Percentiles rank a stretch among this genome's conserved stretches.
Conservation (phyloP, 1,140 invertebrate genomes). For the Limonius californicus region DNA sequence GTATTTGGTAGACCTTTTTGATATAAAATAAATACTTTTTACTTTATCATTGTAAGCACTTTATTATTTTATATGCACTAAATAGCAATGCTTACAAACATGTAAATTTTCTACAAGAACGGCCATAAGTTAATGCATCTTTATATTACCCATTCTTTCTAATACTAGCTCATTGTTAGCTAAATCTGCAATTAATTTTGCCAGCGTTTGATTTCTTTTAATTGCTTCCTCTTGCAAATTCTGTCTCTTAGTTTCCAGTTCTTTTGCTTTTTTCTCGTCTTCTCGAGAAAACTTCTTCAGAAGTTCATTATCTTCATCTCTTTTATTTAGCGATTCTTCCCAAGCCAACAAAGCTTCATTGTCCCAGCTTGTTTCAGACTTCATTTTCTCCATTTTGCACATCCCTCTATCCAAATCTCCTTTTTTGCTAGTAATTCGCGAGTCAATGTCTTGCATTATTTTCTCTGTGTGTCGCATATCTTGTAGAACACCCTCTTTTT, state of each 20-base stretch:
- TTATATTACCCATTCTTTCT: constrained; percentile 48
- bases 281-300: constrained; percentile 62
- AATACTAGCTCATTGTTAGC: constrained; percentile 52
- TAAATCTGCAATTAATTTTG: constrained; percentile 51
- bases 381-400: constrained; percentile 55
- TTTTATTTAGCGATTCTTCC: constrained; percentile 58
- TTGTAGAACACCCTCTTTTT: constrained; percentile 50
- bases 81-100: no score
- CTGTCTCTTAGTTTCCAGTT: constrained; percentile 52
- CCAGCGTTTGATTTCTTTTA: constrained; percentile 47
- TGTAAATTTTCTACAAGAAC: no score
- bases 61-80: no score
- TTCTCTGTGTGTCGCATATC: constrained; percentile 53
- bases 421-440: constrained; percentile 44
- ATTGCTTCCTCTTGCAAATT: constrained; percentile 53
- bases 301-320: constrained; percentile 56
- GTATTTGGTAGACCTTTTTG: no score
- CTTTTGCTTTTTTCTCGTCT: constrained; percentile 59
- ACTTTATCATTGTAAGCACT: no score
- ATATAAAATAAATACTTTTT: no score
- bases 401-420: constrained; percentile 41
- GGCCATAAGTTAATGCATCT: no score
- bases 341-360: constrained; percentile 57
- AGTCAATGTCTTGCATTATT: constrained; percentile 48
- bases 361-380: constrained; percentile 58